Evolutionary conservation across 2,797 vertebrate species (phyloP), one percentile per base, ranked within the genome.

Genomic region (Morelia viridis): DNA sequence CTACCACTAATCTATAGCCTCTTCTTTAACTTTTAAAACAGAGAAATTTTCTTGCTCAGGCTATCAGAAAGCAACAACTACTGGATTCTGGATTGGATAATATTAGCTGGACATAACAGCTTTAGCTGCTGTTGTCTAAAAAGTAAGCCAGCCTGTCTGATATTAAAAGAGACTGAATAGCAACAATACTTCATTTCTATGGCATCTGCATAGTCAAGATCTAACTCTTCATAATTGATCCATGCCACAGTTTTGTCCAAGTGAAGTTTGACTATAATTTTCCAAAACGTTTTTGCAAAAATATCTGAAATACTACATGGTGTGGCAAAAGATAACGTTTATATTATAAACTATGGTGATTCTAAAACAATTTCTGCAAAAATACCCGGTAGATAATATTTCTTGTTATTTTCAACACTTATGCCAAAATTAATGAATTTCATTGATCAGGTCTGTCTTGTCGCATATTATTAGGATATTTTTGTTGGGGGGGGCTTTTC

Each of bases 361-460:
- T 93, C 91, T 50, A 64, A 91, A 94, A 91, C 15, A 84, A 1
- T 87, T 89, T 83, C 91, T 89, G 58, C 46, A 92, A 53, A 57
- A 85, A 94, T 92, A 93, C 92, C 88, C 94, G 90, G 91, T 86
- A 95, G 96, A 92, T 87, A 94, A 88, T 92, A 90, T 85, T 92
- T 93, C 28, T 91, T 94, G 94, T 93, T 93, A 94, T 93, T 94
- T 94, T 93, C 90, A 1, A 91, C 92, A 91, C 22, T 13, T 68
- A 84, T 94, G 96, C 95, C 96, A 96, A 96, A 96, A 96, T 93
- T 88, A 96, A 97, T 93, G 91, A 94, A 93, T 92, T 94, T 80
- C 56, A 94, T 96, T 96, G 95, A 95, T 94, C 95, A 94, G 50
- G 86, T 93, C 93, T 93, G 87, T 92, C 87, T 76, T 91, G 28